Evolutionary conservation across 1,140 invertebrate genomes (phyloP).

Genomic region (Formica exsecta): DNA sequence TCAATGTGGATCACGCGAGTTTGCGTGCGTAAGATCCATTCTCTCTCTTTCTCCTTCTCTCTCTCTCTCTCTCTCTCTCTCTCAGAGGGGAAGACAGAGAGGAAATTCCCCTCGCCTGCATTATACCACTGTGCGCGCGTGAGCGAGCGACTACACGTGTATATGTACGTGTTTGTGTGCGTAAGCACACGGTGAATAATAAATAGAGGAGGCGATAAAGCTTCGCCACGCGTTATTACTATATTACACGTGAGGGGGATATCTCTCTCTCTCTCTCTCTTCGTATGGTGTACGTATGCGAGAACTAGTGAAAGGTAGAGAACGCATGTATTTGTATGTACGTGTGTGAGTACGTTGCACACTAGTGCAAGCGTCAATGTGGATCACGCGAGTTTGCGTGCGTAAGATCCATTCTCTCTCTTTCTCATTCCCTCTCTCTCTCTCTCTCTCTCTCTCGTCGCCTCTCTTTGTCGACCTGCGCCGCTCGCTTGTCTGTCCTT

Average conservation of each 20-base stretch:
- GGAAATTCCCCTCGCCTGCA: constrained; percentile 8
- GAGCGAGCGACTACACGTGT: background rate
- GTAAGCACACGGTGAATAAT: constrained; percentile 77
- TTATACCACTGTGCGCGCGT: constrained; percentile 18
- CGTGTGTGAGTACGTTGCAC: background rate
- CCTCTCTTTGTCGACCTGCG: constrained; percentile 18
- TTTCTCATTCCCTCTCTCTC: constrained; percentile 4
- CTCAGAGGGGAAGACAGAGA: background rate
- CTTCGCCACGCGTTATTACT: constrained; percentile 79
- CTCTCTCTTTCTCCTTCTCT: constrained; percentile 27
- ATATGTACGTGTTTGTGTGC: constrained; percentile 48
- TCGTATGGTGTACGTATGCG: constrained; percentile 32
- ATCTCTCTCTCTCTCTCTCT: constrained; percentile 18
- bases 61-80: constrained; percentile 19
- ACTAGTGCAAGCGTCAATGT: constrained; percentile 63
- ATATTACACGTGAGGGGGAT: constrained; percentile 76
- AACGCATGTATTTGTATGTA: background rate
- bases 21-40: constrained; percentile 79
- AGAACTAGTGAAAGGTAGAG: constrained; percentile 11
- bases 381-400: constrained; percentile 83
- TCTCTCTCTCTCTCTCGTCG: constrained; percentile 13
- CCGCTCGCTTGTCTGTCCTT: constrained; percentile 53
- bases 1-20: constrained; percentile 79
- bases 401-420: constrained; percentile 69
- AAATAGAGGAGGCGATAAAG: constrained; percentile 79